Evolutionary conservation across 2,113 vertebrate genomes (phyloP), one percentile per base, ranked within the genome.

Genomic region (Alligator mississippiensis): DNA sequence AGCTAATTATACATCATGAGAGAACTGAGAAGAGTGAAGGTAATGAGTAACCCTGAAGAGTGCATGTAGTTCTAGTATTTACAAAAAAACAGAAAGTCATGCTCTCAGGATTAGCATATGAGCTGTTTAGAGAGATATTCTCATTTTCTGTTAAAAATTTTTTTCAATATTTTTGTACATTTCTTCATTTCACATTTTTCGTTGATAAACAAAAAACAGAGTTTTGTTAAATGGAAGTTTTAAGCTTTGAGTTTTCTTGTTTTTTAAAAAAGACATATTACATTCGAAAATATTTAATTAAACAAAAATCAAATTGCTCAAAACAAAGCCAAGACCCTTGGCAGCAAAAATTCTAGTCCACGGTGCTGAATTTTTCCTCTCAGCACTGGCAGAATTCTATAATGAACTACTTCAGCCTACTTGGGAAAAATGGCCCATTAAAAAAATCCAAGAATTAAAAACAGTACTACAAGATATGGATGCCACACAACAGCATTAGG

Each of bases 361-460:
- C 7, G 9, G 47, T 47, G 47, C 47, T 47, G 47, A 47, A 47
- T 47, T 47, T 47, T 47, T 47, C 47, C 47, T 47, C 47, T 47
- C 47, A 47, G 34, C 34, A 34, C 34, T 34, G 34, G 34, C 34
- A 9, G 6, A 47, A 47, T 47, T 47, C 47, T 47, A 47, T 47
- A 47, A 47, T 47, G 47, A 47, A 47, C 47, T 47, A 47, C 47
- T 47, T 47, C 28, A 78, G 28, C 6, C 76, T 84, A 83, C 9
- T 92, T 13, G 66, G 57, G 25, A 5, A 82, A 92, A 47, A 59
- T 79, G 0, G 0, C 28, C 9, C 10, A 9, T 4, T 1, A n/a
- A 77, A 78, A 58, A n/a, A 17, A 13, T 3, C 21, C 30, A 5
- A 0, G 0, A 2, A 2, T 18, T 1, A 2, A 55, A 75, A 57